These are phyloP conservation scores for Trematomus bernacchii DNA, from an alignment of 2,797 vertebrate genomes.

Conservation along the genomic window DNA sequence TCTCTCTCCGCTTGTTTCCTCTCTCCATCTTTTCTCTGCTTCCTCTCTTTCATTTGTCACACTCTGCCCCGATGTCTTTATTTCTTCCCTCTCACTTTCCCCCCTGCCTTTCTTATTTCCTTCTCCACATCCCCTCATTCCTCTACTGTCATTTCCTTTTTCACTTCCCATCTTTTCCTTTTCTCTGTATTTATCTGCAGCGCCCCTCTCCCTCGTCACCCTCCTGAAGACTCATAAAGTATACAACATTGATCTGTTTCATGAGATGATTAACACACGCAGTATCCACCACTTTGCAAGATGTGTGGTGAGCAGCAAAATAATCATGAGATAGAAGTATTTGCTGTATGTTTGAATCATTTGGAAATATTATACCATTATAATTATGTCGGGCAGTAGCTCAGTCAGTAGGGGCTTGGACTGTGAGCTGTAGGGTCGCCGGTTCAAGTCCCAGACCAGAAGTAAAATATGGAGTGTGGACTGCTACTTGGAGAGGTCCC, in stretches of 20 bases:
- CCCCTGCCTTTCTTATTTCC: background rate
- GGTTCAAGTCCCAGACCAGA: too few species aligned
- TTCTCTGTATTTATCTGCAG: background rate
- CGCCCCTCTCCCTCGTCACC: background rate
- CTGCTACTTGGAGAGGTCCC: too few species aligned
- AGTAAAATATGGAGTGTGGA: too few species aligned
- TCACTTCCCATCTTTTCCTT: background rate
- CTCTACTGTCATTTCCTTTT: background rate
- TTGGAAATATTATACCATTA: background rate
- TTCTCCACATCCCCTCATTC: background rate
- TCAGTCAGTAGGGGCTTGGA: too few species aligned
- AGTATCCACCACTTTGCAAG: background rate
- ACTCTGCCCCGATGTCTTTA: conserved; percentile 18
- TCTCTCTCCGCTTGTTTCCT: conserved; percentile 26
- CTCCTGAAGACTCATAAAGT: background rate
- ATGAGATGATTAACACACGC: too few species aligned
- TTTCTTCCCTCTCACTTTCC: background rate
- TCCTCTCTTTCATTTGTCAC: conserved; percentile 42
- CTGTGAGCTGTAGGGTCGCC: too few species aligned
- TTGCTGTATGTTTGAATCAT: too few species aligned
- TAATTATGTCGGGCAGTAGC: too few species aligned
- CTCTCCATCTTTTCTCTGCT: conserved; percentile 35
- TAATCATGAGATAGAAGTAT: background rate
- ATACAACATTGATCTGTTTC: too few species aligned
- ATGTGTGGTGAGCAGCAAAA: background rate